Evolutionary conservation across 1,140 invertebrate species (phyloP).

Genomic region (Drosophila erecta): DNA sequence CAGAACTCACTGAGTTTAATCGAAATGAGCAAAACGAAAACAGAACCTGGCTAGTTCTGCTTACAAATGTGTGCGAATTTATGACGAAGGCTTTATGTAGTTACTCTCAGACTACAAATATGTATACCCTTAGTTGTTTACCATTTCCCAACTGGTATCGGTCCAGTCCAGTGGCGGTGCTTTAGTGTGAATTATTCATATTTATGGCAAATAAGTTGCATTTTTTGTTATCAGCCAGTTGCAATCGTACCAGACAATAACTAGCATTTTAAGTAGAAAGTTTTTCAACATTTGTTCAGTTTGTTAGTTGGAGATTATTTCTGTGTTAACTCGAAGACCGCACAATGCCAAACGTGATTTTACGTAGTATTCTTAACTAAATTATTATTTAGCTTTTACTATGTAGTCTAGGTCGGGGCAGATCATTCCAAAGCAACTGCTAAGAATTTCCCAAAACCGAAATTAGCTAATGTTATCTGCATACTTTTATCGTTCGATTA

Average conservation of each 20-base stretch:
- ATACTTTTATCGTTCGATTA: slow-evolving; percentile 40
- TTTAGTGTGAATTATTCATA: slow-evolving; percentile 38
- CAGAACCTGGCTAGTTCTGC: slow-evolving; percentile 17
- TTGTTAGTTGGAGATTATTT: slow-evolving; percentile 16
- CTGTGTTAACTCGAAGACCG: slow-evolving; percentile 44
- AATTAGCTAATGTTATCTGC: slow-evolving; percentile 37
- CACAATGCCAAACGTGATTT: slow-evolving; percentile 79
- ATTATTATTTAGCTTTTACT: slow-evolving; percentile 60
- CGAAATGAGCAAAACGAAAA: slow-evolving; percentile 8
- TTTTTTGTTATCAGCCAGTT: slow-evolving; percentile 25
- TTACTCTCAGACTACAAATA: slow-evolving; percentile 25
- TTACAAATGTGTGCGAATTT: slow-evolving; percentile 67
- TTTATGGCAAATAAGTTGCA: slow-evolving; percentile 32
- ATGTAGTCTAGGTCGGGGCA: slow-evolving; percentile 34
- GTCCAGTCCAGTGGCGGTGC: slow-evolving; percentile 19
- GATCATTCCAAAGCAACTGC: slow-evolving; percentile 58
- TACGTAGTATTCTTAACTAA: slow-evolving; percentile 72
- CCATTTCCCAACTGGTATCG: slow-evolving; percentile 8
- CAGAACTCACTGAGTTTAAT: slow-evolving; percentile 39
- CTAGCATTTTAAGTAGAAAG: slow-evolving; percentile 55
- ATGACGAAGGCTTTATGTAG: slow-evolving; percentile 72
- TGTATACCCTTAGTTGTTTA: slow-evolving; percentile 37
- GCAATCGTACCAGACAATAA: slow-evolving; percentile 72
- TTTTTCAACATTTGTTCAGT: slow-evolving; percentile 30
- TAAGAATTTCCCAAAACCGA: slow-evolving; percentile 35